Evolutionary conservation across 2,797 vertebrate genomes (phyloP).

Genomic region (Propithecus perrieri): DNA sequence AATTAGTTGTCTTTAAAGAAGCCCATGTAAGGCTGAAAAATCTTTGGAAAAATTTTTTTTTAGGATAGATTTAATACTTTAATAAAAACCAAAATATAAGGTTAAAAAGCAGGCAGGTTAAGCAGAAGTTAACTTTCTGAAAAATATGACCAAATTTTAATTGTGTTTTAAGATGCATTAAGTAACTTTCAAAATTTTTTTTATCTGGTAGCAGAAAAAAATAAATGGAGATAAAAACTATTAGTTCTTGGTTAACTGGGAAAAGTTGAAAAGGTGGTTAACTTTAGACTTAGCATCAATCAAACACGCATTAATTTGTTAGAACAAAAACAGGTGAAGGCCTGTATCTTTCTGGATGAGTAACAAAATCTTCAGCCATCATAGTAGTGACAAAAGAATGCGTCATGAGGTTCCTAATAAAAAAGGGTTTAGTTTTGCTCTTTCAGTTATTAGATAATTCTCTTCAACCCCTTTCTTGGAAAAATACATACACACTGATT

Average conservation of each 20-base stretch:
- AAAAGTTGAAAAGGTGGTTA: conserved; percentile 9
- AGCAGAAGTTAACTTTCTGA: conserved; percentile 15
- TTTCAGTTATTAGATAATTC: background rate
- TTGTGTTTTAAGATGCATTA: conserved; percentile 43
- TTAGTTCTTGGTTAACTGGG: background rate
- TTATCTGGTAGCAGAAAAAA: background rate
- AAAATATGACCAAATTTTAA: conserved; percentile 43
- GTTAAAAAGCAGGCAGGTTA: conserved; percentile 8
- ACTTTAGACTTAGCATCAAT: background rate
- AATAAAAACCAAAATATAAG: conserved; percentile 41
- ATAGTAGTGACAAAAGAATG: background rate
- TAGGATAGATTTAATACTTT: conserved; percentile 43
- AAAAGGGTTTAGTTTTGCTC: background rate
- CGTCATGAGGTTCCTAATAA: background rate
- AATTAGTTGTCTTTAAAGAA: conserved; percentile 78
- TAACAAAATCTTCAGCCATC: background rate
- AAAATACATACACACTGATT: background rate
- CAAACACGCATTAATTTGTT: background rate
- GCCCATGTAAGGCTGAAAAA: conserved; percentile 80
- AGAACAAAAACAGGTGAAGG: background rate
- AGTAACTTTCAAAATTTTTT: conserved; percentile 4
- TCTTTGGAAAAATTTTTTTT: conserved; percentile 82
- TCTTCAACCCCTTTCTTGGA: background rate
- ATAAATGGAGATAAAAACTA: background rate
- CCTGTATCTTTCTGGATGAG: background rate